Evolutionary conservation across 2,888 invertebrate genomes (phyloP), one percentile per base, ranked within the genome.

Genomic region (Elgonia sp.): DNA sequence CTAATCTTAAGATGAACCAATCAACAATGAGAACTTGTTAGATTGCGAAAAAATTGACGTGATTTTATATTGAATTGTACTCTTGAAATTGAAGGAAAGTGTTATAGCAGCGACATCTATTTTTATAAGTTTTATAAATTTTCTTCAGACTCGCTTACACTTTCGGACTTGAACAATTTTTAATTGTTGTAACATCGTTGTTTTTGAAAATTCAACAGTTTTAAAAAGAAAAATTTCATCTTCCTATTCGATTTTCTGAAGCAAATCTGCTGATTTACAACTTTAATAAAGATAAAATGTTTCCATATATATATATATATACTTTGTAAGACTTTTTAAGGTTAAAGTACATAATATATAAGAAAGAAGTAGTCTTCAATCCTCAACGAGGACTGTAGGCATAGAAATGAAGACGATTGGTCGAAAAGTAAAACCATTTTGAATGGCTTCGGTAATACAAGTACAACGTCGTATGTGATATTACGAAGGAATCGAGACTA

Each of bases 381-480:
- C 53, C 9, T 65, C 18, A 14, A 62, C 29, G 18, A 50, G 70
- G 70, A 53, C 50, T 53, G 62, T 70, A 72, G 72, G 9, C 57
- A 42, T 20, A 20, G 20, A 53, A 2, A 39, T n/a, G 40, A 60
- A 46, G 60, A 46, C n/a, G 37, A 53, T 70, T 50, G 37, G 62
- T 62, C 63, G 63, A 14, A 9, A 21, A 73, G 9, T 7, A 16
- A 21, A 60, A 60, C 46, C 46, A 62, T 46, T 62, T 37, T 29
- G 29, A 65, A 53, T 20, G 72, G n/a, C 39, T 72, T 63, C 63
- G 40, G 18, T 63, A 73, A 86, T 50, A 65, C 29, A 18, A 82
- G 86, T 86, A 86, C 86, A 86, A 87, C 55, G 37, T 73, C 60
- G 62, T 21, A 69, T 87, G 83, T 87, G 86, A 87, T 87, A 86